phyloP scores from a whole-genome alignment of 2,888 invertebrate species.

The Drosophila phalerata region DNA sequence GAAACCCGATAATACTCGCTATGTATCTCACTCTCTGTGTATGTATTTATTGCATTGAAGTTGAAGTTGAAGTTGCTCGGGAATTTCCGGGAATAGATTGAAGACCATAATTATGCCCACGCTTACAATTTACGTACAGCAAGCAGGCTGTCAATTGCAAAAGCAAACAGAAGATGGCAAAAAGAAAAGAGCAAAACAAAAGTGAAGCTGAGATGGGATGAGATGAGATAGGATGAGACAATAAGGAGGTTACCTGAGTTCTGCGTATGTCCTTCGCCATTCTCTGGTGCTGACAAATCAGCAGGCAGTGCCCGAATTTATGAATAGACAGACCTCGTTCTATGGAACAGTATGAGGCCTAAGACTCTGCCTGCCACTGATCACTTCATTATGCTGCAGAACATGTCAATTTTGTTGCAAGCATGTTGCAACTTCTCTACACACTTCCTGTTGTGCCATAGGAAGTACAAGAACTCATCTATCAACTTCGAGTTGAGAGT shows the following conservation, averaged over 20 bases:
- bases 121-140: conserved; percentile 55
- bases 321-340: conserved; percentile 44
- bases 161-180: conserved; percentile 51
- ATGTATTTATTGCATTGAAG: conserved; percentile 10
- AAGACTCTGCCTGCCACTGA: conserved; percentile 57
- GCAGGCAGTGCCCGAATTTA: conserved; percentile 44
- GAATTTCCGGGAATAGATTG: conserved; percentile 72
- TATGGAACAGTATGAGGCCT: conserved; percentile 50
- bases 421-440: conserved; percentile 41
- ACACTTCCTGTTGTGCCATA: conserved; percentile 64
- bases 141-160: conserved; percentile 64
- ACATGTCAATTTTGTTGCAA: conserved; percentile 70
- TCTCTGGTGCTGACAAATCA: conserved; percentile 69
- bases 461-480: conserved; percentile 31
- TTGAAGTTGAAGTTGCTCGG: conserved; percentile 31
- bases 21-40: conserved; percentile 4
- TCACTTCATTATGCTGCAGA: conserved; percentile 77
- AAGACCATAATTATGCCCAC: conserved; percentile 77
- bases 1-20: conserved; percentile 21
- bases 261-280: conserved; percentile 18
- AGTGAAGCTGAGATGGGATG: conserved; percentile 25
- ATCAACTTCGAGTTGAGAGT: conserved; percentile 7
- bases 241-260: conserved; percentile 54
- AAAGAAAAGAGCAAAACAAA: conserved; percentile 49
- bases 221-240: conserved; percentile 23